Conservation (phyloP, 2,797 vertebrate species). For the Sebastes kiyomatsui region DNA sequence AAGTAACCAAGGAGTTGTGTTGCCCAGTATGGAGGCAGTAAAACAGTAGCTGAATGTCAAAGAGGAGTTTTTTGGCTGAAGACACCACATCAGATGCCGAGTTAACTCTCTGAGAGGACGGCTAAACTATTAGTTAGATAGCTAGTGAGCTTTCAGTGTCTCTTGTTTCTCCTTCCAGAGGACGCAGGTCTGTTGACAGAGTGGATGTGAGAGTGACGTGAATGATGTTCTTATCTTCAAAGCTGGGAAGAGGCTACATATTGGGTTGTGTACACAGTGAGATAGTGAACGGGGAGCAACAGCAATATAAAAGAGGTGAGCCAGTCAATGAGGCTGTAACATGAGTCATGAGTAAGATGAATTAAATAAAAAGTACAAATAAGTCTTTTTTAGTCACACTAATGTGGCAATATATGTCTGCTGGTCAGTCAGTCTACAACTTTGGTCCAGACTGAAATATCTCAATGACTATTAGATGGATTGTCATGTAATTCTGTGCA, state of each 20-base stretch:
- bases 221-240: constrained; percentile 45
- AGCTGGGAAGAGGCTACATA: constrained; percentile 18
- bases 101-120: background rate
- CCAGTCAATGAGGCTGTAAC: constrained; percentile 9
- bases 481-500: too few relatives aligned
- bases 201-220: constrained; percentile 20
- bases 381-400: background rate
- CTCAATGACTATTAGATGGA: too few relatives aligned
- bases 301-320: constrained; percentile 16
- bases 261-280: constrained; percentile 38
- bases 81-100: background rate
- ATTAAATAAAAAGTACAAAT: constrained; percentile 8
- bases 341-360: background rate
- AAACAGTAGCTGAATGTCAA: background rate
- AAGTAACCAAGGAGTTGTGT: background rate
- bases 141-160: background rate
- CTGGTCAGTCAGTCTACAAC: background rate
- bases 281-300: background rate
- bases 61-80: background rate
- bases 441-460: too few relatives aligned
- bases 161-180: background rate
- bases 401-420: too few relatives aligned
- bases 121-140: background rate
- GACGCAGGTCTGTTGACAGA: constrained; percentile 17
- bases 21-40: background rate